Evolutionary conservation across 2,113 vertebrate species (phyloP).

Genomic region (Fulica atra): DNA sequence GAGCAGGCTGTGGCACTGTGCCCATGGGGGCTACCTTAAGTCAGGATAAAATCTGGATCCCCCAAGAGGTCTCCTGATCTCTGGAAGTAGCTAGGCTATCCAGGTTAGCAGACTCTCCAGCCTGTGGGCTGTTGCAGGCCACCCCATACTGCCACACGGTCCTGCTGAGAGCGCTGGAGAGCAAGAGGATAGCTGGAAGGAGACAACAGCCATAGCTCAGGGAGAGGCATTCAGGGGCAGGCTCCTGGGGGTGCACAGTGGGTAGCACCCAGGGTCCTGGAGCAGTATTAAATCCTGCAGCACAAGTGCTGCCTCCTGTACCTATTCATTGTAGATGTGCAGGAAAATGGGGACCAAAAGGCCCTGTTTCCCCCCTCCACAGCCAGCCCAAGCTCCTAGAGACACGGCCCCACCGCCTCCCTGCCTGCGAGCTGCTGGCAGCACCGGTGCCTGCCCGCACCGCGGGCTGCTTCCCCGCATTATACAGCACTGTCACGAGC

Average conservation of each 20-base stretch:
- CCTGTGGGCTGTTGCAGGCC: fast-evolving
- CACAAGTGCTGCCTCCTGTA: neutral
- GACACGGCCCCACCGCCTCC: neutral
- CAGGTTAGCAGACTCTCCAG: neutral
- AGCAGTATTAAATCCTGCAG: conserved; percentile 36
- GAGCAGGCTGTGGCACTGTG: fast-evolving
- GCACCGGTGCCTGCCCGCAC: neutral
- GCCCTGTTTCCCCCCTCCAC: fast-evolving
- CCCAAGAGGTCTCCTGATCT: neutral
- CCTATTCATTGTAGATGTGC: neutral
- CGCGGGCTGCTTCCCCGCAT: neutral
- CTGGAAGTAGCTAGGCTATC: neutral
- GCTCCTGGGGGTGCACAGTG: neutral
- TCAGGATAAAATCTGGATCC: neutral
- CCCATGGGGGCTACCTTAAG: fast-evolving
- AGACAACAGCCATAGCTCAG: neutral
- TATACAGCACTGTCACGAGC: neutral
- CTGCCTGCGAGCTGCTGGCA: neutral
- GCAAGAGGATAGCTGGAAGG: fast-evolving
- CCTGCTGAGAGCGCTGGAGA: neutral
- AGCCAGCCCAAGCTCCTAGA: neutral
- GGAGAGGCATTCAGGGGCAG: neutral
- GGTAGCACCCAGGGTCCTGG: conserved; percentile 34
- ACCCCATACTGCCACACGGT: neutral
- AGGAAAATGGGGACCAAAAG: neutral